Percentiles rank a stretch among this genome's conserved stretches.
Evolutionary conservation across 2,888 invertebrate species (phyloP).

Genomic region (Drosophila antonietae): DNA sequence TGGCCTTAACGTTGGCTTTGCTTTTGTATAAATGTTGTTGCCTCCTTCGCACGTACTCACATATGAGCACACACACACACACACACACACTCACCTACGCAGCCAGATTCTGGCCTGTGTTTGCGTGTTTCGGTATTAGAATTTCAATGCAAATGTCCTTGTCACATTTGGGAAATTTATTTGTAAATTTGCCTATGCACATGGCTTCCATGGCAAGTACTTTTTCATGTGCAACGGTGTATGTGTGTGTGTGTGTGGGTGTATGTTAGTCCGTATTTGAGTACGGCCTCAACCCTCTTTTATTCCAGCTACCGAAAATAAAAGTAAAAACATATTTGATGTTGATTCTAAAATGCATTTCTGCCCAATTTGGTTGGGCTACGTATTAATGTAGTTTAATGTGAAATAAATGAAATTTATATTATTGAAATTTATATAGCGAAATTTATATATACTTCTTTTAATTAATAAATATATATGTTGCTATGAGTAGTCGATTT

Average conservation of each 20-base stretch:
- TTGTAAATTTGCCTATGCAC: slow-evolving; percentile 63
- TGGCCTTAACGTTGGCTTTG: slow-evolving; percentile 36
- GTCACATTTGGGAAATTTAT: slow-evolving; percentile 78
- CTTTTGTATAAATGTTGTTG: slow-evolving; percentile 52
- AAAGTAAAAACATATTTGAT: slow-evolving; percentile 25
- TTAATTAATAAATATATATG: no score
- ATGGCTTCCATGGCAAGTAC: slow-evolving; percentile 32
- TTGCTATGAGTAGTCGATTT: no score
- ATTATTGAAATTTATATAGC: no score
- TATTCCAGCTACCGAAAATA: slow-evolving; percentile 54
- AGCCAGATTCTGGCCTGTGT: slow-evolving; percentile 11
- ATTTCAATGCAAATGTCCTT: slow-evolving; percentile 78
- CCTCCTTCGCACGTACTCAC: slow-evolving; percentile 13
- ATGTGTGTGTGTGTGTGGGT: slow-evolving; percentile 15
- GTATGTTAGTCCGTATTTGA: background rate
- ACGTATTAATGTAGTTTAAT: background rate
- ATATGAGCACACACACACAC: background rate
- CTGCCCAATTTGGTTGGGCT: slow-evolving; percentile 1
- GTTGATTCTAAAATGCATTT: slow-evolving; percentile 24
- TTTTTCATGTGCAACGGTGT: slow-evolving; percentile 7
- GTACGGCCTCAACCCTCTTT: slow-evolving; percentile 5
- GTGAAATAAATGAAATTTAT: background rate
- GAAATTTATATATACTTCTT: background rate
- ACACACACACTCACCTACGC: background rate
- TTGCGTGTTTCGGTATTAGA: slow-evolving; percentile 61